Conservation (phyloP, 2,888 invertebrate genomes). For the Callinectes sapidus region DNA sequence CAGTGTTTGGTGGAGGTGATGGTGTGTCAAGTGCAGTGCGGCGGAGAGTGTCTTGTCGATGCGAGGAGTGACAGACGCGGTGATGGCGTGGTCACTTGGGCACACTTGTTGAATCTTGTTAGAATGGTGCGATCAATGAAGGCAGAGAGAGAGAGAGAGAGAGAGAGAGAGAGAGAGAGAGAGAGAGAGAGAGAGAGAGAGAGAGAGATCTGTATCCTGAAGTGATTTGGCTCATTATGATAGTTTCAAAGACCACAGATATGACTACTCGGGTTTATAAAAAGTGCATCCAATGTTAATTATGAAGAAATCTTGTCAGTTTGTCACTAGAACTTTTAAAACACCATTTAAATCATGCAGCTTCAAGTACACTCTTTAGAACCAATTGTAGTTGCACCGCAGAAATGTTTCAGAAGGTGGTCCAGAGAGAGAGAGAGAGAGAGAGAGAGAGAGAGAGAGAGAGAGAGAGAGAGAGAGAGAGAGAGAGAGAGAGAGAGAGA, state of each 20-base stretch:
- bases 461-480: constrained; percentile 1
- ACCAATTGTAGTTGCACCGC: no score
- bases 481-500: neutral
- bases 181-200: constrained; percentile 1
- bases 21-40: neutral
- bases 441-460: constrained; percentile 1
- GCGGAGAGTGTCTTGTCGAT: neutral
- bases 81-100: neutral
- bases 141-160: neutral
- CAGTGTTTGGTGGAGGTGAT: neutral
- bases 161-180: constrained; percentile 1
- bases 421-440: neutral
- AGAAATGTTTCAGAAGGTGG: neutral
- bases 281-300: no score
- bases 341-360: neutral
- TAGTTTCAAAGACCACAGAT: no score
- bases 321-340: neutral
- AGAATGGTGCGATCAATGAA: neutral
- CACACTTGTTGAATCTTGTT: neutral
- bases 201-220: neutral
- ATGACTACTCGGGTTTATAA: no score
- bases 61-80: neutral
- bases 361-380: neutral
- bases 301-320: no score
- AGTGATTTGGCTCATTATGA: no score